phyloP scores from a whole-genome alignment of 2,888 invertebrate species.

The Dynastes maya region DNA sequence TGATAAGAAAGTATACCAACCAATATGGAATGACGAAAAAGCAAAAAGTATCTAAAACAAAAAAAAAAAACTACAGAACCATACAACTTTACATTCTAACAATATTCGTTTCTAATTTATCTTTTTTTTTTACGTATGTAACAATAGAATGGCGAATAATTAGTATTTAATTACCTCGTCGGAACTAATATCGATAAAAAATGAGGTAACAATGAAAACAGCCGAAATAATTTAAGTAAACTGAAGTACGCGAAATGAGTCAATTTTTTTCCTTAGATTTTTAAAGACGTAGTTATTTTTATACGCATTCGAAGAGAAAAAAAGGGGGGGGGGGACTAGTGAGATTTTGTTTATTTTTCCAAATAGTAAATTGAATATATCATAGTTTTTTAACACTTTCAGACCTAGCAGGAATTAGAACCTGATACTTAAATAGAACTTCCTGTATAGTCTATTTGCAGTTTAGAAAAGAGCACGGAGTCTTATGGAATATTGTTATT shows the following conservation, averaged over 20 bases:
- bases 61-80: background rate
- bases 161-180: background rate
- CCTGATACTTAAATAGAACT: too few species aligned
- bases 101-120: slow-evolving; percentile 11
- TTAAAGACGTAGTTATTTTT: slow-evolving; percentile 16
- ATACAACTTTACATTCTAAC: slow-evolving; percentile 29
- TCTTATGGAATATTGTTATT: too few species aligned
- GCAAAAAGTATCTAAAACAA: too few species aligned
- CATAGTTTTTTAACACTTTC: too few species aligned
- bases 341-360: too few species aligned
- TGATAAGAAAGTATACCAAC: background rate
- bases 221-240: slow-evolving; percentile 25
- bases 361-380: too few species aligned
- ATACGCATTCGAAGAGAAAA: background rate
- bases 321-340: too few species aligned
- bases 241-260: slow-evolving; percentile 26
- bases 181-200: background rate
- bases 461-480: too few species aligned
- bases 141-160: slow-evolving; percentile 2
- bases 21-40: background rate
- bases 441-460: too few species aligned
- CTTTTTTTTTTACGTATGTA: background rate
- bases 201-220: slow-evolving; percentile 18
- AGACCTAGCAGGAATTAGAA: too few species aligned
- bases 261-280: slow-evolving; percentile 27